Conservation (phyloP, 2,888 invertebrate genomes). For the Archips xylosteana region DNA sequence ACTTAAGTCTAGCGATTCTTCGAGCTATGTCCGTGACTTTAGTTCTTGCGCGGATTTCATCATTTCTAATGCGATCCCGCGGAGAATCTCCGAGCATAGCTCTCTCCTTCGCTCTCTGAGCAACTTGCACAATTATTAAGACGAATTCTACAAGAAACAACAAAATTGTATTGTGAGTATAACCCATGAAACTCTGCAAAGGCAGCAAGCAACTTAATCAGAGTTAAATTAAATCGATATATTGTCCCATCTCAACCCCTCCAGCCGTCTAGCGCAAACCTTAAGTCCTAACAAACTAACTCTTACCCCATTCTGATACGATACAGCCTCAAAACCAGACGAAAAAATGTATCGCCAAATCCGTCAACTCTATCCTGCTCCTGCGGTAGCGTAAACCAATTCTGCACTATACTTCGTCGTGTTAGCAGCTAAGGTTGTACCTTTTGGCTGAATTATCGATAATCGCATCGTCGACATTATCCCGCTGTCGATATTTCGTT, state of each 20-base stretch:
- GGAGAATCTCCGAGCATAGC: too few species aligned
- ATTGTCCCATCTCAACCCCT: background rate
- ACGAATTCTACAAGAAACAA: too few species aligned
- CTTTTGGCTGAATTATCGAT: conserved; percentile 7
- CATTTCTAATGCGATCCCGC: too few species aligned
- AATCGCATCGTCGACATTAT: conserved; percentile 32
- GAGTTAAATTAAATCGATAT: background rate
- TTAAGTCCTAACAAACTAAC: too few species aligned
- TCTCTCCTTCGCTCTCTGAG: too few species aligned
- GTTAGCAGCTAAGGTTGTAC: conserved; percentile 3
- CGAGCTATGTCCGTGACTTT: too few species aligned
- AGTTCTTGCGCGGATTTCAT: too few species aligned
- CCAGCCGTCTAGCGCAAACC: background rate
- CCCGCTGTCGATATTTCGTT: conserved; percentile 28
- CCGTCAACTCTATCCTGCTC: background rate
- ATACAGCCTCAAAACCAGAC: background rate
- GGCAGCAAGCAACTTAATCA: background rate
- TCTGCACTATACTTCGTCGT: background rate
- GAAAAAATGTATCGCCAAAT: background rate
- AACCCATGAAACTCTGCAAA: too few species aligned
- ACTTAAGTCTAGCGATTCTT: too few species aligned
- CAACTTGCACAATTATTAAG: too few species aligned
- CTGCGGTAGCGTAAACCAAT: background rate
- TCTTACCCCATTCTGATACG: too few species aligned
- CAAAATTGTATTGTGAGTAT: too few species aligned